These are phyloP conservation scores for Perodicticus potto DNA, from an alignment of 2,797 vertebrate species.

Conservation along the genomic window DNA sequence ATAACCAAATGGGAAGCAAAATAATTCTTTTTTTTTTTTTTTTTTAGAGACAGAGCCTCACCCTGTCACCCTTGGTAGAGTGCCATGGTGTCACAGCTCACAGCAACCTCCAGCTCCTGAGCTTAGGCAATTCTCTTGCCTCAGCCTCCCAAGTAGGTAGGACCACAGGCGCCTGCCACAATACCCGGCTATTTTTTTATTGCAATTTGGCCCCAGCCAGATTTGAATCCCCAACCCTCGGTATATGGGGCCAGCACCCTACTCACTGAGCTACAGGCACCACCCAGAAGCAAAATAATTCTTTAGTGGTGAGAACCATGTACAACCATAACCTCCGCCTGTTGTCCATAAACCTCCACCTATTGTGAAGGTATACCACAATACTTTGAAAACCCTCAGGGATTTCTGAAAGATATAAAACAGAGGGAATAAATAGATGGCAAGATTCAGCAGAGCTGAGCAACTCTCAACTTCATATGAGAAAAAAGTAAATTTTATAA, in stretches of 20 bases:
- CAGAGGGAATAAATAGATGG: neutral
- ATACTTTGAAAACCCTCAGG: neutral
- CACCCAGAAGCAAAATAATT: neutral
- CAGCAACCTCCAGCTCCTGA: too few relatives aligned
- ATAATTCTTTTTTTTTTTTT: neutral
- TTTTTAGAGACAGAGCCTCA: too few relatives aligned
- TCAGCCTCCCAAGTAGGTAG: too few relatives aligned
- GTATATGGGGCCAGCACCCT: too few relatives aligned
- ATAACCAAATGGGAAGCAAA: slow-evolving; percentile 44
- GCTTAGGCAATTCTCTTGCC: too few relatives aligned
- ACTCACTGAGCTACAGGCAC: too few relatives aligned
- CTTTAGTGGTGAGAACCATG: neutral
- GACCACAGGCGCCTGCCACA: too few relatives aligned
- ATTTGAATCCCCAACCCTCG: too few relatives aligned
- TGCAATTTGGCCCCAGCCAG: too few relatives aligned
- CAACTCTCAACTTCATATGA: neutral
- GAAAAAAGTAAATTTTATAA: neutral
- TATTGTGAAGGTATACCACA: neutral
- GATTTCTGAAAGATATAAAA: neutral
- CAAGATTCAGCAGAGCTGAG: neutral
- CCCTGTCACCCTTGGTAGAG: too few relatives aligned
- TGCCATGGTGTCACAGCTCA: too few relatives aligned
- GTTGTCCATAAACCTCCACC: neutral
- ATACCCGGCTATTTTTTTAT: too few relatives aligned
- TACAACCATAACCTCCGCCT: neutral